Conservation (phyloP, 2,888 invertebrate species). For the Spodoptera exigua region DNA sequence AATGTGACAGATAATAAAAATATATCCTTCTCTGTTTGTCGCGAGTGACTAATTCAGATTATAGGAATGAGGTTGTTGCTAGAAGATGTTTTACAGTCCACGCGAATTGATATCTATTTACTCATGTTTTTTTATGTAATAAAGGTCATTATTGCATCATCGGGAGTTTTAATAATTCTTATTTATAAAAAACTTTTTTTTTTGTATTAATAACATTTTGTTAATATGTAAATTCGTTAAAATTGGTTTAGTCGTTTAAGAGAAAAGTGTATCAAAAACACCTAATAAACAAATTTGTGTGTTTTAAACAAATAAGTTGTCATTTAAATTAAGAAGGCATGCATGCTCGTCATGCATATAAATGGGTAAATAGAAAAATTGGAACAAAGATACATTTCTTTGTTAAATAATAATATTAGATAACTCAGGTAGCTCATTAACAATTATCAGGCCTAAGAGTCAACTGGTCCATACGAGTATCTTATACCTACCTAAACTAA, state of each 20-base stretch:
- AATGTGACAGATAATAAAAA: slow-evolving; percentile 47
- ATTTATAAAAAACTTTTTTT: not conserved
- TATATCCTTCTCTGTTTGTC: slow-evolving; percentile 50
- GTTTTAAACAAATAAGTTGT: no score
- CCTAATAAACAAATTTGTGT: no score
- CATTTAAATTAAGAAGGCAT: no score
- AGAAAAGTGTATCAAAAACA: no score
- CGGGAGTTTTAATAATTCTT: not conserved
- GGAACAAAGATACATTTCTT: no score
- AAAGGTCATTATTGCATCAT: slow-evolving; percentile 40
- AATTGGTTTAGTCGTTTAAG: no score
- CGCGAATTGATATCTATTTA: slow-evolving; percentile 29
- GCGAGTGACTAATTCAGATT: slow-evolving; percentile 57
- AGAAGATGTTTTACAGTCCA: slow-evolving; percentile 10
- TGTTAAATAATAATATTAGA: no score
- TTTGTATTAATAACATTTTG: not conserved
- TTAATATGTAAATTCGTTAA: no score
- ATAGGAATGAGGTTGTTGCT: slow-evolving; percentile 34
- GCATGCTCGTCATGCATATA: no score
- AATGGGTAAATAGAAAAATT: no score
- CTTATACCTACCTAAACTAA: slow-evolving; percentile 6
- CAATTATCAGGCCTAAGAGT: not conserved
- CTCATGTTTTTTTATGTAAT: slow-evolving; percentile 16
- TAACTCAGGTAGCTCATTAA: no score
- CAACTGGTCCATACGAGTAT: no score